phyloP scores from a whole-genome alignment of 1,140 invertebrate genomes.

The Lepidotrigona ventralis region DNA sequence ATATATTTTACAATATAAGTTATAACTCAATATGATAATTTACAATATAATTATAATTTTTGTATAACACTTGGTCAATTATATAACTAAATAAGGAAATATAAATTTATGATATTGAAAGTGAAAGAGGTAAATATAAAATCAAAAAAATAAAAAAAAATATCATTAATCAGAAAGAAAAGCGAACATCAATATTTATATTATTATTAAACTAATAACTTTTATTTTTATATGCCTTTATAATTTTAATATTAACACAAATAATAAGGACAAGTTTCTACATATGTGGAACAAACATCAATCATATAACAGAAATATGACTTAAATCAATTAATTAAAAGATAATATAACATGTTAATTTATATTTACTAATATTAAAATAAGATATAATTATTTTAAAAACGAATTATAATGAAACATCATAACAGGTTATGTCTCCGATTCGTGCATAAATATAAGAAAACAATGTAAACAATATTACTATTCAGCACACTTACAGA shows the following conservation, averaged over 20 bases:
- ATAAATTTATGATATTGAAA: background rate
- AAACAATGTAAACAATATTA: conserved; percentile 72
- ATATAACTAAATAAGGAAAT: background rate
- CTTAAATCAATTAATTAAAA: conserved; percentile 12
- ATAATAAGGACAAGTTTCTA: background rate
- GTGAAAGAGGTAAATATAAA: background rate
- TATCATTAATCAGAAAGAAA: background rate
- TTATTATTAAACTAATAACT: background rate
- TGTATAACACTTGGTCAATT: background rate
- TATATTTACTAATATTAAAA: background rate
- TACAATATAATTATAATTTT: background rate
- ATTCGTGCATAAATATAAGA: conserved; percentile 54
- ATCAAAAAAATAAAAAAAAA: background rate
- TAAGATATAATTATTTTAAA: background rate
- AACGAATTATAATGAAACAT: conserved; percentile 14
- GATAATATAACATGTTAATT: background rate
- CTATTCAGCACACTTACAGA: conserved; percentile 14
- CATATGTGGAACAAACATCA: background rate
- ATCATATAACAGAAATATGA: conserved; percentile 3
- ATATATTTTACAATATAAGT: background rate
- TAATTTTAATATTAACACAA: background rate
- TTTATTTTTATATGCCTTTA: background rate
- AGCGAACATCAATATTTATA: background rate
- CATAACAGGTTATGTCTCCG: conserved; percentile 67
- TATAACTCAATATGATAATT: background rate